These are phyloP conservation scores for Condylostylus longicornis DNA, from an alignment of 1,140 invertebrate species.

Conservation along the genomic window DNA sequence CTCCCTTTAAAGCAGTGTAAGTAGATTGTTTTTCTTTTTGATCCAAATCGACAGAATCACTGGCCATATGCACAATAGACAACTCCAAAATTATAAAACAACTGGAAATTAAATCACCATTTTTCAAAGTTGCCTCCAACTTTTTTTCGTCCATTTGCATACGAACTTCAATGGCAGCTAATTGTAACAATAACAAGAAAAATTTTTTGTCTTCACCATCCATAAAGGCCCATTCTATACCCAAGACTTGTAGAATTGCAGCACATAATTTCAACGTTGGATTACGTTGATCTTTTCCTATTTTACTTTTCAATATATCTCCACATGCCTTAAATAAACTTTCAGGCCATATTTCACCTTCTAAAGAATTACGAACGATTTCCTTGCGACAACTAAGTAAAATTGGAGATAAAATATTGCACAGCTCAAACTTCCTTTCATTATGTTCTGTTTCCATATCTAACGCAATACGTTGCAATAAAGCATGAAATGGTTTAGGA, in stretches of 20 bases:
- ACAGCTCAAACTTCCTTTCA: slow-evolving; percentile 76
- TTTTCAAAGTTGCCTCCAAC: slow-evolving; percentile 57
- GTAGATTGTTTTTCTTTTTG: slow-evolving; percentile 80
- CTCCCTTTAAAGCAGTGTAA: slow-evolving; percentile 78
- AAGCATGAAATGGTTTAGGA: slow-evolving; percentile 56
- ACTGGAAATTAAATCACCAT: slow-evolving; percentile 59
- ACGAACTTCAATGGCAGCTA: slow-evolving; percentile 78
- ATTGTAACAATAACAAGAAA: slow-evolving; percentile 67
- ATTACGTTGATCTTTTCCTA: slow-evolving; percentile 72
- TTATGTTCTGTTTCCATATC: slow-evolving; percentile 78
- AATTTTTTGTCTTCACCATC: slow-evolving; percentile 69
- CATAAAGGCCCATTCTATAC: slow-evolving; percentile 64
- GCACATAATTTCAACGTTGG: slow-evolving; percentile 71
- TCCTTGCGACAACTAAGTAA: slow-evolving; percentile 54
- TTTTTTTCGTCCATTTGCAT: slow-evolving; percentile 81
- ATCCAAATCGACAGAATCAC: slow-evolving; percentile 66
- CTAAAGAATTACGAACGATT: slow-evolving; percentile 40
- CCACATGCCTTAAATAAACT: slow-evolving; percentile 60
- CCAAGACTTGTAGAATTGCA: slow-evolving; percentile 62
- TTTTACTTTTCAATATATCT: slow-evolving; percentile 73
- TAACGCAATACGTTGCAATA: slow-evolving; percentile 68
- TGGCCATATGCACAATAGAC: slow-evolving; percentile 64
- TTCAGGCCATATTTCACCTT: slow-evolving; percentile 58
- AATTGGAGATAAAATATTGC: slow-evolving; percentile 55
- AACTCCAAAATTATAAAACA: slow-evolving; percentile 75